Evolutionary conservation across 2,888 invertebrate species (phyloP), one percentile per base, ranked within the genome.

Genomic region (Pseudanteris insignis): DNA sequence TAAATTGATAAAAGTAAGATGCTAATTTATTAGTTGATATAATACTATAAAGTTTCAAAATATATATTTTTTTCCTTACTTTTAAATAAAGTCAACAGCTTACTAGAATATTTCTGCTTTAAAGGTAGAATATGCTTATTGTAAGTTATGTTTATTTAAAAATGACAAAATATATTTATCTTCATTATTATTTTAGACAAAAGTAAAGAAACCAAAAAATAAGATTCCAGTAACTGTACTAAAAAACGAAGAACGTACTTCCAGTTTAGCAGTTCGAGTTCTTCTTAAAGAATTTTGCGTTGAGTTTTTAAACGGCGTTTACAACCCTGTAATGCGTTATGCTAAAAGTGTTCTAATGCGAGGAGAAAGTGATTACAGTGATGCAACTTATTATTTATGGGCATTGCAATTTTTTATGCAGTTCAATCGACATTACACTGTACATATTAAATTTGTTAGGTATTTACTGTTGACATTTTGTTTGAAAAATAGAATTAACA

Each of bases 351-450:
- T 87, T 36, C 81, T 90, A 63, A 86, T 87, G 15, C 84, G 88
- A 67, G 80, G 81, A 24, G 77, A 79, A 28, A 87, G 88, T 0
- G 90, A 90, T 75, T 86, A 87, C 44, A 88, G 94, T 77, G 97
- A 97, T 81, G 94, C 96, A 77, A 91, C 92, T 0, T 96, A 95
- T 81, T 95, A 96, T 80, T 83, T 97, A 63, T 96, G 96, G 95
- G 89, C 93, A 4, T 84, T 96, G 68, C 88, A 90, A 74, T 97
- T 96, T 83, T 97, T 97, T 81, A 96, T 97, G 94, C 94, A 95
- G 81, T 97, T 97, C 81, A 96, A 96, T 84, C 87, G 97, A 66
- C 85, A 88, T 71, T 89, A 92, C 79, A 88, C 91, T 72, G 91
- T 93, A 76, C 87, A 92, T 81, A 88, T 96, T 65, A 92, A 94